phyloP scores from a whole-genome alignment of 1,140 invertebrate species.

The Bombus waltoni region DNA sequence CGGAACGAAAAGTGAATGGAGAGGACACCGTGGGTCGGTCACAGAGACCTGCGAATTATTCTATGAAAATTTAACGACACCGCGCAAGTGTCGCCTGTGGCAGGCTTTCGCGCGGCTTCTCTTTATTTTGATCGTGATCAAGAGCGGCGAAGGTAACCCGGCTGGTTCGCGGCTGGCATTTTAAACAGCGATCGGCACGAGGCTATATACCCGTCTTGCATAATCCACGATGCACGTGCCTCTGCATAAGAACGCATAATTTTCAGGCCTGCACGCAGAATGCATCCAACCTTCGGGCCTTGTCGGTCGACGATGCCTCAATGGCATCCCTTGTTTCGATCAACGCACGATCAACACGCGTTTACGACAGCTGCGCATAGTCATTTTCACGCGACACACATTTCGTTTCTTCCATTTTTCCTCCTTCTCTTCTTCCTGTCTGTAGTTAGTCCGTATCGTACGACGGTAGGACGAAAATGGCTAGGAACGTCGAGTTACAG shows the following conservation, averaged over 20 bases:
- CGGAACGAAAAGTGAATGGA: constrained; percentile 12
- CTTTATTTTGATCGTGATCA: constrained; percentile 49
- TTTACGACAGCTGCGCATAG: background rate
- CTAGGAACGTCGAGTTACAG: too few relatives aligned
- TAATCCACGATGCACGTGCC: constrained; percentile 62
- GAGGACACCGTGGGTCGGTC: too few relatives aligned
- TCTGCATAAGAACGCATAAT: constrained; percentile 60
- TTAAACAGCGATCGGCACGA: constrained; percentile 48
- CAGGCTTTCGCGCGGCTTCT: constrained; percentile 29
- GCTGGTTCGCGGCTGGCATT: constrained; percentile 27
- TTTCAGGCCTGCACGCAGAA: constrained; percentile 51
- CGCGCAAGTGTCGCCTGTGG: constrained; percentile 1
- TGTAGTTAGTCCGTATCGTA: background rate
- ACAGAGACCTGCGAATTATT: background rate
- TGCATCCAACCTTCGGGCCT: constrained; percentile 12
- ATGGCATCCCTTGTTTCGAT: constrained; percentile 2
- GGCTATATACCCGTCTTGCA: constrained; percentile 55
- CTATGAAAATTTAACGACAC: constrained; percentile 33
- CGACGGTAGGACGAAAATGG: background rate
- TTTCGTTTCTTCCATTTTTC: background rate
- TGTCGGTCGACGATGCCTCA: background rate
- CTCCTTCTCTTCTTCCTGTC: background rate
- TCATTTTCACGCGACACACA: background rate
- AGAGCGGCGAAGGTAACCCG: constrained; percentile 32
- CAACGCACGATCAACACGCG: too few relatives aligned